A percentile compares a stretch with the other conserved stretches of the same genome.
phyloP scores from a whole-genome alignment of 2,888 invertebrate genomes.

The Lithosia quadra region DNA sequence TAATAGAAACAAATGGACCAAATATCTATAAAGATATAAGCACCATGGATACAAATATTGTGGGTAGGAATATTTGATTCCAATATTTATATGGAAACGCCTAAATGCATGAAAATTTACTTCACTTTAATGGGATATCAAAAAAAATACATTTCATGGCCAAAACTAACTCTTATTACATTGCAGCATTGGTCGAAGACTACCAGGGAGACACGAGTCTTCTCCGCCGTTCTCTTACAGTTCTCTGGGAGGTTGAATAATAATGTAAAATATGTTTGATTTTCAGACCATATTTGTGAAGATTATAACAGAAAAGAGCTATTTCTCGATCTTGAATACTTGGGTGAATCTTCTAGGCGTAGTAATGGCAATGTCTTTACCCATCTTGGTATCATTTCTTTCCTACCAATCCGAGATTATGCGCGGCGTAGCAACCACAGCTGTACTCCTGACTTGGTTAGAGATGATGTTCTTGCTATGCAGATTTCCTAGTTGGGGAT shows the following conservation, averaged over 20 bases:
- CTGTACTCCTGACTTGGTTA: slow-evolving; percentile 84
- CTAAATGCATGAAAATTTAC: too few relatives aligned
- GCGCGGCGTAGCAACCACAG: slow-evolving; percentile 76
- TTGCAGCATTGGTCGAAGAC: too few relatives aligned
- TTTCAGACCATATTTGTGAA: slow-evolving; percentile 81
- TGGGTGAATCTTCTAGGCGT: slow-evolving; percentile 82
- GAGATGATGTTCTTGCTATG: slow-evolving; percentile 86
- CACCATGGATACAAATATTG: too few relatives aligned
- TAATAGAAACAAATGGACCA: too few relatives aligned
- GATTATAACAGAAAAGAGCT: slow-evolving; percentile 65
- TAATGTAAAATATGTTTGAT: background rate
- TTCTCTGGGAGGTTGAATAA: background rate
- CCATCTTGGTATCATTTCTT: slow-evolving; percentile 44
- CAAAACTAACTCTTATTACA: too few relatives aligned
- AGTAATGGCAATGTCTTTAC: slow-evolving; percentile 69
- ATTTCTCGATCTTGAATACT: slow-evolving; percentile 82
- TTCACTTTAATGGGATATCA: too few relatives aligned
- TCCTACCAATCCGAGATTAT: slow-evolving; percentile 55
- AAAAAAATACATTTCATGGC: too few relatives aligned
- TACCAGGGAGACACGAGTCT: too few relatives aligned
- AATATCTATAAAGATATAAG: too few relatives aligned
- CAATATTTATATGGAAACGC: too few relatives aligned
- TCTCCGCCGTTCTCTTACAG: too few relatives aligned
- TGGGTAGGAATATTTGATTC: too few relatives aligned
- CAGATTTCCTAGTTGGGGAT: slow-evolving; percentile 85